Evolutionary conservation across 2,888 invertebrate species (phyloP).

Genomic region (Callyntrura guangdongensis): DNA sequence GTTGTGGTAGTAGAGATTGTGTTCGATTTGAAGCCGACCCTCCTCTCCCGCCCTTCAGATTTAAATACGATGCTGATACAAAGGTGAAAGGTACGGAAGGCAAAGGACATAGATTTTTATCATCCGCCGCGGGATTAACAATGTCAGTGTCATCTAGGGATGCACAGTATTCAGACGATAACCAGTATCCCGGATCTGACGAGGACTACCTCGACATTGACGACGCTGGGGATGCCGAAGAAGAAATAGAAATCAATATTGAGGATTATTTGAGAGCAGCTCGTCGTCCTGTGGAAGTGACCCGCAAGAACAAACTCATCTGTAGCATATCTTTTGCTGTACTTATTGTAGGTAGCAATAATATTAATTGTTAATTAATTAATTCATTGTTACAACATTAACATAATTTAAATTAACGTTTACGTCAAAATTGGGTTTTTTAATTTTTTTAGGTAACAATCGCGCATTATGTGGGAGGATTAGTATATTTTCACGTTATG

Average conservation of each 20-base stretch:
- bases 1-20: too few relatives aligned
- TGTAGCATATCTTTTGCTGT: slow-evolving; percentile 36
- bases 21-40: too few relatives aligned
- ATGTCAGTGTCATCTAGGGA: too few relatives aligned
- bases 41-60: too few relatives aligned
- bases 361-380: too few relatives aligned
- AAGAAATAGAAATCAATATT: slow-evolving; percentile 2
- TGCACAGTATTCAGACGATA: too few relatives aligned
- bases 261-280: background rate
- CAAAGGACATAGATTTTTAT: too few relatives aligned
- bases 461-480: background rate
- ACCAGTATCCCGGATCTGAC: too few relatives aligned
- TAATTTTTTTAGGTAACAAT: slow-evolving; percentile 14
- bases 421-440: too few relatives aligned
- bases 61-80: too few relatives aligned
- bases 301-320: slow-evolving; percentile 51
- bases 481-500: background rate
- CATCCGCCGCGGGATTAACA: too few relatives aligned
- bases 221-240: background rate
- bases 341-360: slow-evolving; percentile 60
- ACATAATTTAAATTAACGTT: background rate
- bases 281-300: slow-evolving; percentile 42
- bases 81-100: too few relatives aligned
- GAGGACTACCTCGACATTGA: background rate
- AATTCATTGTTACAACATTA: background rate